phyloP scores from a whole-genome alignment of 2,888 invertebrate species.

The Xylota sylvarum region DNA sequence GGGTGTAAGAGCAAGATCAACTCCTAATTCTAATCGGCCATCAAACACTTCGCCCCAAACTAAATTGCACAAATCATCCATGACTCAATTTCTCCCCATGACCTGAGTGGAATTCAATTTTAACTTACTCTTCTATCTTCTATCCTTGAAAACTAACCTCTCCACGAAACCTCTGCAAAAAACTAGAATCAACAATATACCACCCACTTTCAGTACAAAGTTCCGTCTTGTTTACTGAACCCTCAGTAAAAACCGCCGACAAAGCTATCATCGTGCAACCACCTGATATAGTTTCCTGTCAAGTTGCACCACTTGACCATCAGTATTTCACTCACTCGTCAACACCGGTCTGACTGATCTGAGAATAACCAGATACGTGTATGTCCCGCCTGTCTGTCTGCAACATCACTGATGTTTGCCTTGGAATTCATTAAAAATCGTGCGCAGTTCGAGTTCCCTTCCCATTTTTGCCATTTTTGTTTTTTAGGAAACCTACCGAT shows the following conservation, averaged over 20 bases:
- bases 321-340: constrained; percentile 5
- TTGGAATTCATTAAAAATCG: background rate
- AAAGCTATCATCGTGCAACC: background rate
- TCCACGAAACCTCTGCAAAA: background rate
- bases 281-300: background rate
- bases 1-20: too few relatives aligned
- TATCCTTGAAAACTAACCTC: too few relatives aligned
- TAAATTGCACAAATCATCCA: too few relatives aligned
- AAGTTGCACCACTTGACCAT: constrained; percentile 13
- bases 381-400: background rate
- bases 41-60: too few relatives aligned
- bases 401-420: background rate
- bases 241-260: background rate
- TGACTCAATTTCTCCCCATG: too few relatives aligned
- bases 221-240: background rate
- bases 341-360: background rate
- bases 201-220: background rate
- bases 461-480: background rate
- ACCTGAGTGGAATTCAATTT: too few relatives aligned
- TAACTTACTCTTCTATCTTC: too few relatives aligned
- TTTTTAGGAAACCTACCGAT: background rate
- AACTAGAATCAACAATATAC: background rate
- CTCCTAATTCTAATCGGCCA: too few relatives aligned
- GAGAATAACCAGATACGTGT: background rate
- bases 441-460: background rate